A percentile compares a stretch with the other conserved stretches of the same genome.
Conservation (phyloP, 2,797 vertebrate genomes). For the Emys orbicularis region DNA sequence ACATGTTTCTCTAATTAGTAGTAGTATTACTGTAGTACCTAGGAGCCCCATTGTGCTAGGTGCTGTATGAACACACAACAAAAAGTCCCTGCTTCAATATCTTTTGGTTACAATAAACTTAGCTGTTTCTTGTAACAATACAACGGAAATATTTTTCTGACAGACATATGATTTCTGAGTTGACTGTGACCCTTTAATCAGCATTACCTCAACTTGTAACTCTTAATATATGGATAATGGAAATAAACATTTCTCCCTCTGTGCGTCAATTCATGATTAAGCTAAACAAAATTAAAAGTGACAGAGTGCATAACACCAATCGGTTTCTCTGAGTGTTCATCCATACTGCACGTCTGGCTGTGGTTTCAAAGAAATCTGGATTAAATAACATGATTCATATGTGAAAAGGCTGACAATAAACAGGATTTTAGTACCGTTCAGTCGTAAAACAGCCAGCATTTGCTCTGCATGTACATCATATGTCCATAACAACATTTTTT, state of each 20-base stretch:
- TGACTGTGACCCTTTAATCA: not conserved
- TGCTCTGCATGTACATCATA: conserved; percentile 60
- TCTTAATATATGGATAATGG: conserved; percentile 21
- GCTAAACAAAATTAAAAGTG: conserved; percentile 58
- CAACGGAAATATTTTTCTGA: not conserved
- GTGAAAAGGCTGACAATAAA: conserved; percentile 72
- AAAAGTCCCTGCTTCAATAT: not conserved
- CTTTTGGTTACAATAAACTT: not conserved
- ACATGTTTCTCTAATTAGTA: not conserved
- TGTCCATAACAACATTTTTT: conserved; percentile 66
- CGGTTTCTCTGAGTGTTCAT: conserved; percentile 57
- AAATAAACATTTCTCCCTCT: conserved; percentile 49
- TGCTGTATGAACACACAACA: not conserved
- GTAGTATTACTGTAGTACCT: not conserved
- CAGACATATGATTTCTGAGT: conserved; percentile 3
- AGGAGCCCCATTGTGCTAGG: not conserved
- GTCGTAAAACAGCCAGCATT: conserved; percentile 68
- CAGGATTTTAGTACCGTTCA: conserved; percentile 62
- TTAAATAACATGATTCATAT: conserved; percentile 77
- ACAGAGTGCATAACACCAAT: conserved; percentile 24
- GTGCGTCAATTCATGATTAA: conserved; percentile 49
- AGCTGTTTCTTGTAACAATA: not conserved
- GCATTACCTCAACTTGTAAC: not conserved
- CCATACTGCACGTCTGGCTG: conserved; percentile 58
- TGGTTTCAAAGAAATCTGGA: conserved; percentile 74